These are phyloP conservation scores for Diplogasteroides magnus DNA, from an alignment of 1,140 invertebrate genomes.

Conservation along the genomic window DNA sequence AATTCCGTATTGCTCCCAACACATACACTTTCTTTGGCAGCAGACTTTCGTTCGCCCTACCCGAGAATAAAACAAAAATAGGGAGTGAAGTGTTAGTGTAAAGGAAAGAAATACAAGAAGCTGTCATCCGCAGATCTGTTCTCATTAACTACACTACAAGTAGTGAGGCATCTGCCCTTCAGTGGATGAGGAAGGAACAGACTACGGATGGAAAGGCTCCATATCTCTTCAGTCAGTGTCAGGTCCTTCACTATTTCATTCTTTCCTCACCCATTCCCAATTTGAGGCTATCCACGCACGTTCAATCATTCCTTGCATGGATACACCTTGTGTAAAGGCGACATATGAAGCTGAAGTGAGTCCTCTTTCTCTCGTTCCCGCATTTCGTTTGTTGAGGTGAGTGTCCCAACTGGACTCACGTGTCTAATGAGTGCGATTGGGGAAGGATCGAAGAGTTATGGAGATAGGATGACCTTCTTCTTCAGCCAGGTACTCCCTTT, in stretches of 20 bases:
- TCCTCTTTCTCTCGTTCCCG: slow-evolving; percentile 66
- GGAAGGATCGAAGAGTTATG: slow-evolving; percentile 56
- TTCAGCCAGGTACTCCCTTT: slow-evolving; percentile 29
- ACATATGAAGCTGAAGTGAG: slow-evolving; percentile 75
- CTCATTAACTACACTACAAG: slow-evolving; percentile 71
- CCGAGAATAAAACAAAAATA: slow-evolving; percentile 48
- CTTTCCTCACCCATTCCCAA: slow-evolving; percentile 34
- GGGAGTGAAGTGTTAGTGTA: slow-evolving; percentile 17
- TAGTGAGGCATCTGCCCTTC: slow-evolving; percentile 72
- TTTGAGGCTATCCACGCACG: slow-evolving; percentile 72
- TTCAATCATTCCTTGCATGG: slow-evolving; percentile 80
- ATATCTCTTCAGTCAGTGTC: slow-evolving; percentile 67
- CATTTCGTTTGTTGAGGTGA: slow-evolving; percentile 21
- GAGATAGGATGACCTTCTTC: slow-evolving; percentile 40
- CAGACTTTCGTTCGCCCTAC: slow-evolving; percentile 69
- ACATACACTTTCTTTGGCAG: slow-evolving; percentile 67
- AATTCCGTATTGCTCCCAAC: slow-evolving; percentile 65
- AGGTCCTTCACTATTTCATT: slow-evolving; percentile 54
- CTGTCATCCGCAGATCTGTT: slow-evolving; percentile 48
- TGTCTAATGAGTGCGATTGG: slow-evolving; percentile 32
- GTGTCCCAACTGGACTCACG: slow-evolving; percentile 22
- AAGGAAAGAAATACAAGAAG: no score
- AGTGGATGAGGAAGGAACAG: slow-evolving; percentile 80
- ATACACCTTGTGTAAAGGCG: slow-evolving; percentile 82
- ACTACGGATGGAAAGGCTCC: slow-evolving; percentile 71